Evolutionary conservation across 2,797 vertebrate species (phyloP), one percentile per base, ranked within the genome.

Genomic region (Bucorvus abyssinicus): DNA sequence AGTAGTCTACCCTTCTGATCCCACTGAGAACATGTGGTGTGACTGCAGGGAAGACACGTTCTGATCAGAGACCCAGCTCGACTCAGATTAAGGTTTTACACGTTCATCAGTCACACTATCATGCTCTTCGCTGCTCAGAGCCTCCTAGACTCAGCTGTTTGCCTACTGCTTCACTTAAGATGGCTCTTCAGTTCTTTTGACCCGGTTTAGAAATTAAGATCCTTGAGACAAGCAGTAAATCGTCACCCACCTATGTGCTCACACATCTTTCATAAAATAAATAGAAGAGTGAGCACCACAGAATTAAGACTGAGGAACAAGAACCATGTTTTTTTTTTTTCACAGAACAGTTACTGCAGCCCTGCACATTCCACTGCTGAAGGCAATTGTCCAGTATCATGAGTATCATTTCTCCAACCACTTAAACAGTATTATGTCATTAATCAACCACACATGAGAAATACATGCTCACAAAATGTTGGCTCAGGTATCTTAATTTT

Each of bases 21-120:
- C 79, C 1, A 3, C n/a, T n/a, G 60, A 50, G 26, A 42, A 8
- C 63, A 64, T 8, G 11, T 55, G 30, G 26, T 34, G 10, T 55
- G 47, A 80, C 38, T 2, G 0, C 40, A 68, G 36, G 22, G n/a
- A 71, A 42, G 1, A 0, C 1, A 1, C 18, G 23, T 27, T 42
- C 80, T 23, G 24, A 89, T 75, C 71, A 53, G 21, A 60, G 82
- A 21, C 45, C 14, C 79, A 42, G 49, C 22, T 23, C 75, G 34
- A 7, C 38, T 29, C 68, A 42, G 38, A 32, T 30, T 15, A 50
- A 73, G 6, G 1, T 34, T 44, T 75, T 61, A 64, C 8, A 64
- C 14, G 16, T 16, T 57, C 10, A 27, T 55, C 86, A 57, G 45
- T 42, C 70, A 60, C n/a, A 57, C 16, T 30, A 1, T 30, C 68